phyloP scores from a whole-genome alignment of 2,888 invertebrate genomes.

The Catocala sponsa region DNA sequence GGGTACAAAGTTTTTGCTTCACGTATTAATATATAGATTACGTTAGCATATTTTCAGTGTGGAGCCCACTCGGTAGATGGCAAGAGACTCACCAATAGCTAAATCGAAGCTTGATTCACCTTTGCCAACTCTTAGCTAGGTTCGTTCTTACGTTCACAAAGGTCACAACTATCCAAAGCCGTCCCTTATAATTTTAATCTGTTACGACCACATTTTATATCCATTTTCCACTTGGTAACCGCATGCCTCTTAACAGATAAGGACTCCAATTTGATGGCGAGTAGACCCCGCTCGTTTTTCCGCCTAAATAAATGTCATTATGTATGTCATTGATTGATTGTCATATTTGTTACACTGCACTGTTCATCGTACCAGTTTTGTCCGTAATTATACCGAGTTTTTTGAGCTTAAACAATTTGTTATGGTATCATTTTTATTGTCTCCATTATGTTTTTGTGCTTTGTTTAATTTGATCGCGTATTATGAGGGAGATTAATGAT shows the following conservation, averaged over 20 bases:
- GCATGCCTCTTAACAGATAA: constrained; percentile 60
- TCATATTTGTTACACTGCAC: constrained; percentile 64
- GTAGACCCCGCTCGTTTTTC: constrained; percentile 63
- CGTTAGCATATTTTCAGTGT: too few relatives aligned
- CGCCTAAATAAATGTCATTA: constrained; percentile 76
- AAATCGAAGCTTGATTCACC: too few relatives aligned
- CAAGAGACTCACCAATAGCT: too few relatives aligned
- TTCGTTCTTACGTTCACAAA: too few relatives aligned
- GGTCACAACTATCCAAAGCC: too few relatives aligned
- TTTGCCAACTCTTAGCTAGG: too few relatives aligned
- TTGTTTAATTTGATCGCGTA: constrained; percentile 1
- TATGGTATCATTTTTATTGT: constrained; percentile 15
- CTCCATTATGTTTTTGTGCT: constrained; percentile 8
- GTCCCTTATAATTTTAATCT: constrained; percentile 3
- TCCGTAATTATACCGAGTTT: constrained; percentile 28
- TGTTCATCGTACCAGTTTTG: constrained; percentile 14
- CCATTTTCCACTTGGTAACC: constrained; percentile 22
- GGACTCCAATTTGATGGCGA: constrained; percentile 66
- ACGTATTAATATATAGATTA: too few relatives aligned
- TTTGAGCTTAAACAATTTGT: constrained; percentile 17
- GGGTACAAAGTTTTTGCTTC: too few relatives aligned
- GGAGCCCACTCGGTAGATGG: too few relatives aligned
- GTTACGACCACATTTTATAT: constrained; percentile 8
- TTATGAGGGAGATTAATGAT: background rate
- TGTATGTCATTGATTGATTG: constrained; percentile 76